Base-by-base conservation (phyloP, 2,888 invertebrate species). In the Nomada hirtipes region DNA sequence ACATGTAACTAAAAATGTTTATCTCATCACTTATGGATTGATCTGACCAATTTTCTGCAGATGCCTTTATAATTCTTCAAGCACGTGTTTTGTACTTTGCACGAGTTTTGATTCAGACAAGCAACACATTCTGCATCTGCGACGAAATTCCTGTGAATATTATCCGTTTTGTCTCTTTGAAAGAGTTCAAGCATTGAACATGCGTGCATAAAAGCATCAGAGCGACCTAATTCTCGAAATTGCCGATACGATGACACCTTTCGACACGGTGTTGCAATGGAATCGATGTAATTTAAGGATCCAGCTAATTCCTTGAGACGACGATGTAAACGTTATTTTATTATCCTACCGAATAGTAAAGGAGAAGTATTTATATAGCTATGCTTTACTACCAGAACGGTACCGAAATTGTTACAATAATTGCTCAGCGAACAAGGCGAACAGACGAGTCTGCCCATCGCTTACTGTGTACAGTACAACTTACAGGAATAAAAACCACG, bases 361-460 rank as follows among this genome's bases (percentile, higher is more conserved):
- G 75, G 44, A 78, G 68, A 75, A 69, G 69, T 83, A 82, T 82
- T 78, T 82, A 72, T 83, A 82, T 83, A 82, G 75, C 78, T 82
- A 82, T 79, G 83, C 83, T 83, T 83, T 69, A 78, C 52, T 82
- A 83, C 75, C 67, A 36, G 76, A 82, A 79, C 36, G 83, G 75
- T 82, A 82, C 61, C 60, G 78, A 82, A 65, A 72, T 82, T 75
- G 76, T 83, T 83, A 83, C 79, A 76, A 83, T 76, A 86, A 86
- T 86, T 86, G 86, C 86, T 86, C 86, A 86, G 80, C 85, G 78
- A 77, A 73, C 64, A 79, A 77, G 76, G 55, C 76, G 71, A 76
- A 78, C 77, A 59, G 53, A 73, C 82, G 87, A 87, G 80, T 11
- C 84, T 76, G 69, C 74, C 80, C 67, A 63, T 82, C 70, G 82